A percentile compares a stretch with the other conserved stretches of the same genome.
Evolutionary conservation across 30 jellyfish, hydroid and myxozoan genomes (phyloP).

Genomic region (Sanderia malayensis): DNA sequence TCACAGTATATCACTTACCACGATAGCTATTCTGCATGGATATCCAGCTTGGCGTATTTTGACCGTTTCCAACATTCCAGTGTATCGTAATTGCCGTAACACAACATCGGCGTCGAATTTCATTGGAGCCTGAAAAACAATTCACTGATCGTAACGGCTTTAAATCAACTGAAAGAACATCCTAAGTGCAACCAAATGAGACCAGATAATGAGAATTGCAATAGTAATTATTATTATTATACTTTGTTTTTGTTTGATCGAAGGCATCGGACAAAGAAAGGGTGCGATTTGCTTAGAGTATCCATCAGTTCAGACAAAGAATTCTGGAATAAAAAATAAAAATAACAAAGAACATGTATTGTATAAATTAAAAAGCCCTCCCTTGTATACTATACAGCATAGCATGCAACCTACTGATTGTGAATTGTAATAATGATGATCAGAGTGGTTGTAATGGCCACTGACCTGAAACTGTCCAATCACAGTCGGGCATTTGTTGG

Average conservation of each 20-base stretch:
- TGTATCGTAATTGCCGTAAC: constrained; percentile 84
- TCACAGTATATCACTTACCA: too few relatives aligned
- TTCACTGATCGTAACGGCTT: not conserved
- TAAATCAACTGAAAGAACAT: not conserved
- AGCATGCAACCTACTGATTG: too few relatives aligned
- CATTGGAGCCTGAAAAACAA: constrained; percentile 85
- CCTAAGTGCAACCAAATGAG: too few relatives aligned
- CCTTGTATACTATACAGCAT: not conserved
- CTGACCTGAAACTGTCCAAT: constrained; percentile 94
- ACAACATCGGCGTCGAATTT: constrained; percentile 90
- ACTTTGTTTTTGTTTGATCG: constrained; percentile 93
- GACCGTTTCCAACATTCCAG: constrained; percentile 98
- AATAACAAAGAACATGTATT: not conserved
- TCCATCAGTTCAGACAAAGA: constrained; percentile 94
- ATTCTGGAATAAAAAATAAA: constrained; percentile 46
- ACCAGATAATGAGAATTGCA: too few relatives aligned
- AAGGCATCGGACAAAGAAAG: constrained; percentile 89
- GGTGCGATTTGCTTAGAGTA: constrained; percentile 90
- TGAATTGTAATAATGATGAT: too few relatives aligned
- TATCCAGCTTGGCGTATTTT: constrained; percentile 98
- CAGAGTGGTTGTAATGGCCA: too few relatives aligned
- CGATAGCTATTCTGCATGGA: constrained; percentile 75
- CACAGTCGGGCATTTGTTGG: constrained; percentile 85
- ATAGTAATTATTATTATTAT: too few relatives aligned
- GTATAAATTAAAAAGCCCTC: not conserved